Evolutionary conservation across 2,888 invertebrate species (phyloP).

Genomic region (Temnothorax rugatulus): DNA sequence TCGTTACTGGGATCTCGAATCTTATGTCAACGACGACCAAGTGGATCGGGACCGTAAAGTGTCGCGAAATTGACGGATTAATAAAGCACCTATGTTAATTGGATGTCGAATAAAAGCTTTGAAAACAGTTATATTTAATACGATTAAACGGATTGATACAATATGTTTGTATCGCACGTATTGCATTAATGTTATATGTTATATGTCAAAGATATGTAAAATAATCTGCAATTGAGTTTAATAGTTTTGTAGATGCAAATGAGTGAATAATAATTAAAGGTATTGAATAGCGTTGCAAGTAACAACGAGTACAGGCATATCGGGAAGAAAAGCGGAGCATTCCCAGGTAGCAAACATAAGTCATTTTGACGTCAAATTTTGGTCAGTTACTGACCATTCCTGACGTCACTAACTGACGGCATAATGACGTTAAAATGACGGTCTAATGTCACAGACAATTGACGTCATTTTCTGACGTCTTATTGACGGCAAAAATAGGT

Average conservation of each 20-base stretch:
- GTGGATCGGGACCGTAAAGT: conserved; percentile 52
- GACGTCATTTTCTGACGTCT: too few relatives aligned
- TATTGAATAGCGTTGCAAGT: not conserved
- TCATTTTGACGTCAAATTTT: too few relatives aligned
- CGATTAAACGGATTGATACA: not conserved
- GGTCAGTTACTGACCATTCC: too few relatives aligned
- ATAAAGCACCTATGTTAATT: conserved; percentile 38
- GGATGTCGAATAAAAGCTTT: conserved; percentile 18
- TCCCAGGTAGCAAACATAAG: too few relatives aligned
- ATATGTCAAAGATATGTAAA: not conserved
- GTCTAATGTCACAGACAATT: too few relatives aligned
- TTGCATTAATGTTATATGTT: not conserved
- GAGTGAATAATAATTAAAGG: not conserved
- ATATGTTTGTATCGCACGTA: not conserved
- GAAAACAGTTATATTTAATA: not conserved
- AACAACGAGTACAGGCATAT: not conserved
- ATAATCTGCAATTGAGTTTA: not conserved
- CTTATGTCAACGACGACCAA: conserved; percentile 65
- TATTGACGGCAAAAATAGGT: too few relatives aligned
- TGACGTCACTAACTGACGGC: too few relatives aligned
- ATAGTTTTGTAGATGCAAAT: not conserved
- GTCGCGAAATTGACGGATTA: conserved; percentile 54
- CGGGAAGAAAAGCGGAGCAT: conserved; percentile 4
- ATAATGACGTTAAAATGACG: too few relatives aligned
- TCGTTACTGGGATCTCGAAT: conserved; percentile 51